Evolutionary conservation across 1,140 invertebrate genomes (phyloP).

Genomic region (Dreissena polymorpha): DNA sequence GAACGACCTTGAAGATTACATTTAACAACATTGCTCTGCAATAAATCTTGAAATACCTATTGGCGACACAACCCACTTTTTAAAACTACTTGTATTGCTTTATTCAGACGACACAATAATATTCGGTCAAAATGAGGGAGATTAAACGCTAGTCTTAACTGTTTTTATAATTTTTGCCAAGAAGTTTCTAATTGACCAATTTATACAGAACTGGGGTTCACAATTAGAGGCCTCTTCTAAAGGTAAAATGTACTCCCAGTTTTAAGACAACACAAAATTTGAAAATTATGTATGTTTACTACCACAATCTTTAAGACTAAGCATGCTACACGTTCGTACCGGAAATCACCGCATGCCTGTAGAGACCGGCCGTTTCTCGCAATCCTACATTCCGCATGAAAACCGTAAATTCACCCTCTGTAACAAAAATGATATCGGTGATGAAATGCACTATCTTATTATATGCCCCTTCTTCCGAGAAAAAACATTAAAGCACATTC

Average conservation of each 20-base stretch:
- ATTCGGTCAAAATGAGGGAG: not conserved
- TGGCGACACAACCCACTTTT: not conserved
- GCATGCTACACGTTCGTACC: constrained; percentile 6
- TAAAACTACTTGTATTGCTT: constrained; percentile 23
- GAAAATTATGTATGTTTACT: not conserved
- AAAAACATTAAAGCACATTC: not conserved
- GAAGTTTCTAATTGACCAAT: constrained; percentile 9
- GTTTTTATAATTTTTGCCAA: not conserved
- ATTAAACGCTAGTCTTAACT: not conserved
- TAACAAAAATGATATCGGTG: constrained; percentile 10
- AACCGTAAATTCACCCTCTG: constrained; percentile 15
- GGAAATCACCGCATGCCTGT: constrained; percentile 11
- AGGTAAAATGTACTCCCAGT: constrained; percentile 1
- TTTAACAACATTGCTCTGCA: not conserved
- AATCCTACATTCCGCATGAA: not conserved
- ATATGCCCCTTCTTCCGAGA: constrained; percentile 4
- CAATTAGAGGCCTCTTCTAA: not conserved
- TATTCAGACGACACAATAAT: constrained; percentile 34
- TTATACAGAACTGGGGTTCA: not conserved
- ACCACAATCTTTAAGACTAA: not conserved
- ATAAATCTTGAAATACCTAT: not conserved
- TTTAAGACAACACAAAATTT: not conserved
- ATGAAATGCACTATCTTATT: constrained; percentile 26
- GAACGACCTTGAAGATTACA: constrained; percentile 10
- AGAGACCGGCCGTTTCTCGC: constrained; percentile 11